Evolutionary conservation across 2,113 vertebrate genomes (phyloP).

Genomic region (Aphelocoma coerulescens): DNA sequence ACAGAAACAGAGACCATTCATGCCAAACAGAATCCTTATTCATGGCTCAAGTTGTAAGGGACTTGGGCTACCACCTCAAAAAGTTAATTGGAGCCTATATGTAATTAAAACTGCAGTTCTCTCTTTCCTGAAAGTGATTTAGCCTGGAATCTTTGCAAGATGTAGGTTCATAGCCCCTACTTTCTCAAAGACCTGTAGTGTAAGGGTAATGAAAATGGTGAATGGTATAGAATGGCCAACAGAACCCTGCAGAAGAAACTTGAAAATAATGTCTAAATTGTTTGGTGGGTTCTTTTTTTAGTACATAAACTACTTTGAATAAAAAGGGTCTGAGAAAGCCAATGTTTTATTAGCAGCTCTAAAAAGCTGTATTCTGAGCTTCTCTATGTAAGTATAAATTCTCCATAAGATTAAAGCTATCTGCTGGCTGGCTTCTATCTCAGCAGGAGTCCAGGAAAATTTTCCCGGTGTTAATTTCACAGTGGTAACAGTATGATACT

Average conservation of each 20-base stretch:
- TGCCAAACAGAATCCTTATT: constrained; percentile 25
- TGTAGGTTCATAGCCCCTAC: neutral
- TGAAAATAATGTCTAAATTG: neutral
- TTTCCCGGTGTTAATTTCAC: neutral
- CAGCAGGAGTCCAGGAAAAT: neutral
- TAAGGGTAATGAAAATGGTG: neutral
- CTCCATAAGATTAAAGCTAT: neutral
- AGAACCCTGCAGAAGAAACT: neutral
- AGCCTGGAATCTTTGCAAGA: neutral
- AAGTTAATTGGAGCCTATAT: neutral
- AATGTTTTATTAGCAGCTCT: neutral
- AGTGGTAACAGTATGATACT: neutral
- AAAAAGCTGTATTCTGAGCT: neutral
- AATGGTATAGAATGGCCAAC: neutral
- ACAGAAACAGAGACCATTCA: constrained; percentile 11
- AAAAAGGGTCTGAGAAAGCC: neutral
- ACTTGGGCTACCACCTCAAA: neutral
- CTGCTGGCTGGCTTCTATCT: neutral
- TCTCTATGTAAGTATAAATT: neutral
- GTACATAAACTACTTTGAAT: neutral
- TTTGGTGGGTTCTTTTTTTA: neutral
- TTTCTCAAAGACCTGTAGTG: neutral
- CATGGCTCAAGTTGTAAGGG: neutral
- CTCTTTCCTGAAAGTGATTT: neutral
- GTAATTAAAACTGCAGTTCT: neutral